These are phyloP conservation scores for Lasioglossum baleicum DNA, from an alignment of 1,140 invertebrate species.

Conservation along the genomic window DNA sequence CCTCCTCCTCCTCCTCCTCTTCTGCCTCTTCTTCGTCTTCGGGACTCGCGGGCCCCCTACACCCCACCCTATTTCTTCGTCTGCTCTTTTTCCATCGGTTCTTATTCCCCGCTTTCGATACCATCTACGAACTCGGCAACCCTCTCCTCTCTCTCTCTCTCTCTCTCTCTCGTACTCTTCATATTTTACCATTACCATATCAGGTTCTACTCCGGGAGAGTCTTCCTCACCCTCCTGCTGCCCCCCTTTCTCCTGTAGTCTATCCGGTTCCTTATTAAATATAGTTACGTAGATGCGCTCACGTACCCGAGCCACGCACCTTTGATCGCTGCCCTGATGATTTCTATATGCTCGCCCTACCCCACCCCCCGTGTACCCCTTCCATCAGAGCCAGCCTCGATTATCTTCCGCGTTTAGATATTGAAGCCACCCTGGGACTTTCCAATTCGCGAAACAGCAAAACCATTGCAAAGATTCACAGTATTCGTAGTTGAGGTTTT, in stretches of 20 bases:
- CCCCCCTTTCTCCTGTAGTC: neutral
- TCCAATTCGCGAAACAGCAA: neutral
- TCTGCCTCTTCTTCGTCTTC: slow-evolving; percentile 43
- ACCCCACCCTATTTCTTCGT: slow-evolving; percentile 30
- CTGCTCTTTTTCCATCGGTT: slow-evolving; percentile 58
- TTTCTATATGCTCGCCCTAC: slow-evolving; percentile 13
- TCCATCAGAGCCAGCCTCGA: neutral
- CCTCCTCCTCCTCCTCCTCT: slow-evolving; percentile 38
- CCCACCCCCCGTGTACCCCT: neutral
- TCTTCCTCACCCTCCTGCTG: slow-evolving; percentile 7
- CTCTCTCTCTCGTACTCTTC: slow-evolving; percentile 59
- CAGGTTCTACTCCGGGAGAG: slow-evolving; percentile 64
- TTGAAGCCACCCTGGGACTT: neutral
- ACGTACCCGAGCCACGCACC: slow-evolving; percentile 40
- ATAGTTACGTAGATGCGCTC: slow-evolving; percentile 49
- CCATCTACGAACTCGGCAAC: slow-evolving; percentile 58
- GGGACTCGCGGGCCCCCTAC: neutral
- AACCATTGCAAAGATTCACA: too few species aligned
- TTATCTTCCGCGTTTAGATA: slow-evolving; percentile 8
- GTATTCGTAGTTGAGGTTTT: too few species aligned
- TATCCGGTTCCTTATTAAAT: slow-evolving; percentile 63
- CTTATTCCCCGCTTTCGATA: slow-evolving; percentile 68
- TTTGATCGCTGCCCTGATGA: slow-evolving; percentile 40
- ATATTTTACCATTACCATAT: slow-evolving; percentile 72
- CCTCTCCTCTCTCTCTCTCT: slow-evolving; percentile 43